Evolutionary conservation across 2,888 invertebrate genomes (phyloP).

Genomic region (Hirtodrosophila confusa): DNA sequence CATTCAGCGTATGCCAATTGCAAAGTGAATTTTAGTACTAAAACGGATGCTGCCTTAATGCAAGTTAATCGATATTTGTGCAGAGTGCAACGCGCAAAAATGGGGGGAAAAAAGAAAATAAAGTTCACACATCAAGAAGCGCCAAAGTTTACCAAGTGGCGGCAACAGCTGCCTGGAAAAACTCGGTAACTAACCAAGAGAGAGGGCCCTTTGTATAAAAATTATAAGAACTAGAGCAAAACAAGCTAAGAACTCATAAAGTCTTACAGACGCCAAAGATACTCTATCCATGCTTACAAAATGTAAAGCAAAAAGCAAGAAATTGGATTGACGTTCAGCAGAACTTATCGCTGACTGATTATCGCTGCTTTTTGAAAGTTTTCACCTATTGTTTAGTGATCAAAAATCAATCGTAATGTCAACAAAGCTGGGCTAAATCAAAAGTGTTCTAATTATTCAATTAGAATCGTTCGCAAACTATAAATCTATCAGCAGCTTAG

Average conservation of each 20-base stretch:
- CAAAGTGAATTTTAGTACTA: slow-evolving; percentile 25
- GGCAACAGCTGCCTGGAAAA: slow-evolving; percentile 45
- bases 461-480: too few relatives aligned
- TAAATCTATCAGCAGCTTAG: too few relatives aligned
- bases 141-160: slow-evolving; percentile 59
- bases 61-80: slow-evolving; percentile 53
- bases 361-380: too few relatives aligned
- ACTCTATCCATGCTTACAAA: background rate
- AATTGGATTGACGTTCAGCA: too few relatives aligned
- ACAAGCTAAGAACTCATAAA: background rate
- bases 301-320: too few relatives aligned
- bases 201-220: slow-evolving; percentile 1
- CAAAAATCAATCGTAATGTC: too few relatives aligned
- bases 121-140: slow-evolving; percentile 63
- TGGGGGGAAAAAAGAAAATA: slow-evolving; percentile 7
- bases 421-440: too few relatives aligned
- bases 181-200: slow-evolving; percentile 5
- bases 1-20: slow-evolving; percentile 28
- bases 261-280: background rate
- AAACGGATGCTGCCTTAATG: slow-evolving; percentile 8
- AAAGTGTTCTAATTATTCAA: too few relatives aligned
- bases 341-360: too few relatives aligned
- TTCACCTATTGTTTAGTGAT: too few relatives aligned
- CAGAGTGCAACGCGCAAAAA: slow-evolving; percentile 35
- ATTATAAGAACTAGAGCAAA: slow-evolving; percentile 19